phyloP scores from a whole-genome alignment of 1,140 invertebrate species.

The Augochlora pura region DNA sequence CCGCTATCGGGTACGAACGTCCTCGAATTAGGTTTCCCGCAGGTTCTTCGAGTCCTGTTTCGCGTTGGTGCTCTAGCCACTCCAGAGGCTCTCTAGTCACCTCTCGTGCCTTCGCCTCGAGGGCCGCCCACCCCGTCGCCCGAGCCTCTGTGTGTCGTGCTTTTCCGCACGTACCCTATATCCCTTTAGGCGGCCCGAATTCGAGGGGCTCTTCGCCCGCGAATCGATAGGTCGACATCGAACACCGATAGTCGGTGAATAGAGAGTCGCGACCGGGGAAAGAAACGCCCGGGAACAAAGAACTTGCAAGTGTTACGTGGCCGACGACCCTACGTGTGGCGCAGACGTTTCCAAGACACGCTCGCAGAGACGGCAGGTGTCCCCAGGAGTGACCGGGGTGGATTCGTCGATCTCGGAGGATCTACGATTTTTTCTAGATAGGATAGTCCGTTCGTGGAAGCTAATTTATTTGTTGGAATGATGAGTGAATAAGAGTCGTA shows the following conservation, averaged over 20 bases:
- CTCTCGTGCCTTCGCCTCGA: conserved; percentile 29
- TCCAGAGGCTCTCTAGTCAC: conserved; percentile 48
- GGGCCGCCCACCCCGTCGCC: conserved; percentile 1
- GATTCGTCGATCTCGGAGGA: too few relatives aligned
- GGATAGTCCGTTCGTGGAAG: too few relatives aligned
- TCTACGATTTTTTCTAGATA: too few relatives aligned
- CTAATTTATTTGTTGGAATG: too few relatives aligned
- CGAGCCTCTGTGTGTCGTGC: conserved; percentile 13
- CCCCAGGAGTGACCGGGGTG: too few relatives aligned
- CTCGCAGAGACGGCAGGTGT: too few relatives aligned
- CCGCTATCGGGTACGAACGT: conserved; percentile 64
- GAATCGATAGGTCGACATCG: conserved; percentile 15
- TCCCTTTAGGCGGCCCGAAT: background rate
- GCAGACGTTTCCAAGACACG: too few relatives aligned
- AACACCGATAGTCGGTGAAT: background rate
- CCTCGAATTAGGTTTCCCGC: conserved; percentile 75
- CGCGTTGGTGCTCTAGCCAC: conserved; percentile 65
- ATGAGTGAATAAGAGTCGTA: too few relatives aligned
- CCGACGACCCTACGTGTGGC: too few relatives aligned
- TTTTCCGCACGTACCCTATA: conserved; percentile 34
- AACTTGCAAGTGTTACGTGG: background rate
- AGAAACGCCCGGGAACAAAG: background rate
- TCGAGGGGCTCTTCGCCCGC: conserved; percentile 5
- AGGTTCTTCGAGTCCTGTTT: conserved; percentile 67
- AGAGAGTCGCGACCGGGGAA: background rate